Percentiles rank a stretch among this genome's conserved stretches.
These are phyloP conservation scores for Benthosema pterotum DNA, from an alignment of 2,797 vertebrate species.

Conservation along the genomic window DNA sequence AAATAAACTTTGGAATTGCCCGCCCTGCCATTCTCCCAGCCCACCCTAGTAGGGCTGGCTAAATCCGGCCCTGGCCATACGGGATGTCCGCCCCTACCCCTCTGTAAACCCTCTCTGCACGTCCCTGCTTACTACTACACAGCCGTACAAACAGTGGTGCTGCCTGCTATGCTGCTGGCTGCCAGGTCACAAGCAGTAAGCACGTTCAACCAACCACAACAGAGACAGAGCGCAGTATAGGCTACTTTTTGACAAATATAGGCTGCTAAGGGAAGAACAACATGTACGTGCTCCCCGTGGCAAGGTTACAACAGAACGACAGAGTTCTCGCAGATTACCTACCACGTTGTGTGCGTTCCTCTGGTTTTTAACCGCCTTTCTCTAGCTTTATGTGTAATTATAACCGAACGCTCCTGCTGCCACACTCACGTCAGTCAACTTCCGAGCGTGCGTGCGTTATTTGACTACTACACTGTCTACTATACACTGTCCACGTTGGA, in stretches of 20 bases:
- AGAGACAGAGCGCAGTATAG: conserved; percentile 34
- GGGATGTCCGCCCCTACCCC: too few relatives aligned
- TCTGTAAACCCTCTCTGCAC: too few relatives aligned
- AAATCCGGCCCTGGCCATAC: too few relatives aligned
- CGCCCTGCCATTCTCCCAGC: too few relatives aligned
- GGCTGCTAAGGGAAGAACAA: not conserved
- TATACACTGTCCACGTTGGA: not conserved
- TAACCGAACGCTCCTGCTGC: conserved; percentile 8
- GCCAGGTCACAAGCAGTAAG: conserved; percentile 1
- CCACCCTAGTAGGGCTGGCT: too few relatives aligned
- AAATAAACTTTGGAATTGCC: too few relatives aligned
- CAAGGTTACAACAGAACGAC: conserved; percentile 41
- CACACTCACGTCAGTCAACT: too few relatives aligned
- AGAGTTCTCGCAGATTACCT: conserved; percentile 31
- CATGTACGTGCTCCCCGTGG: conserved; percentile 47
- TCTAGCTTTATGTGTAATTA: conserved; percentile 2
- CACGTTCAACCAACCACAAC: too few relatives aligned
- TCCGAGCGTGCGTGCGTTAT: conserved; percentile 16
- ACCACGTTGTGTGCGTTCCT: conserved; percentile 15
- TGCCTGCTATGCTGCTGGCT: conserved; percentile 40
- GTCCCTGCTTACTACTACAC: too few relatives aligned
- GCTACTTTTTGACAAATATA: conserved; percentile 40
- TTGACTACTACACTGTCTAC: conserved; percentile 33
- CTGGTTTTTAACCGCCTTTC: conserved; percentile 7
- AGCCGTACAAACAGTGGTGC: not conserved